Evolutionary conservation across 2,797 vertebrate species (phyloP).

Genomic region (Denticeps clupeoides): DNA sequence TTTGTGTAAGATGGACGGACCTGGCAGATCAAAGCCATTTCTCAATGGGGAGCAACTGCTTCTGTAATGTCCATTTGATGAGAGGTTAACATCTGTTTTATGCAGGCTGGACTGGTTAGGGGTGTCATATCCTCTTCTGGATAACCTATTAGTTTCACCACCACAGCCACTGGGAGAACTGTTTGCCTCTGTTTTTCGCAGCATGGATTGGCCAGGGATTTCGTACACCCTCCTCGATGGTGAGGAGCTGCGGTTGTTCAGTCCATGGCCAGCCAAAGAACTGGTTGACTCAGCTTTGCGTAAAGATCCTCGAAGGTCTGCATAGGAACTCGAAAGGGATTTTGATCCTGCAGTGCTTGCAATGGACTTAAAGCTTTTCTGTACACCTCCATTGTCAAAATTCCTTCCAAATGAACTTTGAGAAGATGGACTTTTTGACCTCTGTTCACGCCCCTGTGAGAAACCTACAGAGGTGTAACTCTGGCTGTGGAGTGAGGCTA

Average conservation of each 20-base stretch:
- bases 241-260: conserved; percentile 37
- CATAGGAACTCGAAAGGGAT: conserved; percentile 29
- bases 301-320: conserved; percentile 49
- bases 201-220: too few species aligned
- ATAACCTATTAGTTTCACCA: too few species aligned
- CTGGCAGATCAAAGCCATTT: conserved; percentile 24
- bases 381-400: conserved; percentile 41
- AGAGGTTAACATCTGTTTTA: conserved; percentile 31
- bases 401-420: conserved; percentile 26
- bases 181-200: neutral
- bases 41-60: conserved; percentile 41
- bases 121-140: too few species aligned
- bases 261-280: conserved; percentile 18
- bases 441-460: conserved; percentile 26
- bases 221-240: conserved; percentile 39
- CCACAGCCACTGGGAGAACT: too few species aligned
- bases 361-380: conserved; percentile 51
- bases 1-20: conserved; percentile 33
- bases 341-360: conserved; percentile 39
- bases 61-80: neutral
- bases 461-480: conserved; percentile 34
- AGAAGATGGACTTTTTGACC: conserved; percentile 26
- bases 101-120: conserved; percentile 16
- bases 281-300: conserved; percentile 37
- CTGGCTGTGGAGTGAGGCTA: conserved; percentile 29